Evolutionary conservation across 2,888 invertebrate genomes (phyloP), one percentile per base, ranked within the genome.

Genomic region (Hypercompe scribonia): DNA sequence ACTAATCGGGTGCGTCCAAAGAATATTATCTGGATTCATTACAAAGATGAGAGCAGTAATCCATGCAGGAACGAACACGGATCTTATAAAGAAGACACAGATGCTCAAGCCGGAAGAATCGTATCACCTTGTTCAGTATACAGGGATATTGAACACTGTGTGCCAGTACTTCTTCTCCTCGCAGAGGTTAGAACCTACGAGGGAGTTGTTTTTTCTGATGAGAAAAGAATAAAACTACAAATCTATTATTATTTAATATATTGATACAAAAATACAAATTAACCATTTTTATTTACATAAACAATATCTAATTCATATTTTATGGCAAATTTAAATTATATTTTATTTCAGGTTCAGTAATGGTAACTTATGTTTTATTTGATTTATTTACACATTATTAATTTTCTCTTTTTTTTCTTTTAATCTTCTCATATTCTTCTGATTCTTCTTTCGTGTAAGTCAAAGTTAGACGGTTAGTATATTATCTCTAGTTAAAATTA

Each of bases 261-360:
- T 81, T 81, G 68, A 73, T 82, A 84, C 74, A 84, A 83, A 83
- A 78, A 77, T 70, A 72, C 68, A 74, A 71, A 81, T 70, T 33
- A 42, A 63, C n/a, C 31, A 76, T 68, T 73, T 70, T 50, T 83
- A 84, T 83, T 81, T 83, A 83, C 82, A 75, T 69, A 66, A 71
- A 75, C 76, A 66, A 58, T 65, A 70, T 71, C 50, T 70, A 64
- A 70, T 70, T 70, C 61, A 50, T 50, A 31, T 61, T 71, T 73
- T 73, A 73, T 71, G 73, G 75, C 70, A 77, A 74, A 71, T 72
- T 74, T 65, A 66, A 54, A 65, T 65, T 67, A 71, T 68, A 39
- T 36, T 67, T 68, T 36, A 65, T 42, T 66, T 28, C 61, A 68
- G 24, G 33, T 70, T 50, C 63, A 58, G 66, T 61, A 67, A 65